Percentiles rank a stretch among this genome's conserved stretches.
Evolutionary conservation across 2,797 vertebrate genomes (phyloP).

Genomic region (Clarias laeviceps): DNA sequence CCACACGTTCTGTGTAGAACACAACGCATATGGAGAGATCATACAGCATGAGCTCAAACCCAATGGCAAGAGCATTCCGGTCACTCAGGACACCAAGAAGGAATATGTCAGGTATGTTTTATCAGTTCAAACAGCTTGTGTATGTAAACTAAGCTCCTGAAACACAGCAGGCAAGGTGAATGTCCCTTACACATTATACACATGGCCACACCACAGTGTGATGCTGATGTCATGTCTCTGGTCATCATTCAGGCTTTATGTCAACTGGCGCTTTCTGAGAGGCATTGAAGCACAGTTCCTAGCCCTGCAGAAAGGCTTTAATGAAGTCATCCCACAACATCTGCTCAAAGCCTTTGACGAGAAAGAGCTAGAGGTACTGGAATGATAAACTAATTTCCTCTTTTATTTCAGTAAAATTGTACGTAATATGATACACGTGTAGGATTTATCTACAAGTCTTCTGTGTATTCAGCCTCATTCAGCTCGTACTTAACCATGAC

Average conservation of each 20-base stretch:
- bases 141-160: neutral
- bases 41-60: slow-evolving; percentile 98
- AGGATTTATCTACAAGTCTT: neutral
- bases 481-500: neutral
- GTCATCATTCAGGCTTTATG: slow-evolving; percentile 82
- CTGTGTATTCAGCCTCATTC: neutral
- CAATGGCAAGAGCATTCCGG: slow-evolving; percentile 90
- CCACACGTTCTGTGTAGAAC: slow-evolving; percentile 97
- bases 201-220: neutral
- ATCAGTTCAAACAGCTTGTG: neutral
- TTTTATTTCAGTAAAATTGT: neutral
- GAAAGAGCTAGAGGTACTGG: slow-evolving; percentile 92
- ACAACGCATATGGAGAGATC: slow-evolving; percentile 96
- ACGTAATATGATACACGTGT: neutral
- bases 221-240: slow-evolving; percentile 19
- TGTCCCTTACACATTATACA: neutral
- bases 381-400: neutral
- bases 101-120: slow-evolving; percentile 81
- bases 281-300: slow-evolving; percentile 98
- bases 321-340: slow-evolving; percentile 98
- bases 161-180: neutral
- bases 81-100: slow-evolving; percentile 86
- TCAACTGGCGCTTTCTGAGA: slow-evolving; percentile 95
- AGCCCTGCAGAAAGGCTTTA: slow-evolving; percentile 97
- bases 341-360: slow-evolving; percentile 97